These are phyloP conservation scores for Odontomyia ornata DNA, from an alignment of 2,888 invertebrate genomes.

Conservation along the genomic window DNA sequence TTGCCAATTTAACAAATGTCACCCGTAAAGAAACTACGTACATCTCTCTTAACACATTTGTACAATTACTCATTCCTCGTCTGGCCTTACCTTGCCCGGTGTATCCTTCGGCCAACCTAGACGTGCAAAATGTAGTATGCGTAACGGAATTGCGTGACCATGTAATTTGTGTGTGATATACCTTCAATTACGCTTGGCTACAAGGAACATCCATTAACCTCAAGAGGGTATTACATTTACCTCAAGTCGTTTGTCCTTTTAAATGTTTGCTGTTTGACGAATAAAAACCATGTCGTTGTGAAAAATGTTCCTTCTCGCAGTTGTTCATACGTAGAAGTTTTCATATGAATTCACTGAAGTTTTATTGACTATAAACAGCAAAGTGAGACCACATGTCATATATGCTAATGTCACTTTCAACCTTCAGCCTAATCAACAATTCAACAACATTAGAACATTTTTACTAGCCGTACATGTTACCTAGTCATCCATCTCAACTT, in stretches of 20 bases:
- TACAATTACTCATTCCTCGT: not conserved
- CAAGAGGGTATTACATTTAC: constrained; percentile 7
- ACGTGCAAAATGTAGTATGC: not conserved
- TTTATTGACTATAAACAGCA: no score
- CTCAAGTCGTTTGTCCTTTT: not conserved
- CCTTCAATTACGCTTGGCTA: constrained; percentile 26
- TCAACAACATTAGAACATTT: no score
- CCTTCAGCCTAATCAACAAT: no score
- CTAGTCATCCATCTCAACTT: no score
- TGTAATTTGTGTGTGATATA: constrained; percentile 35
- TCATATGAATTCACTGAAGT: no score
- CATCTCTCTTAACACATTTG: not conserved
- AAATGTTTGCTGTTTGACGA: not conserved
- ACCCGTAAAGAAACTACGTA: not conserved
- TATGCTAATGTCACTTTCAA: no score
- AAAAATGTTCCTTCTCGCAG: not conserved
- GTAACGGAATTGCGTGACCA: constrained; percentile 27
- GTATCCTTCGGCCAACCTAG: not conserved
- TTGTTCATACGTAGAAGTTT: no score
- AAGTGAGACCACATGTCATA: no score
- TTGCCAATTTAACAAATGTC: not conserved
- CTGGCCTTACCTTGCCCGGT: no score
- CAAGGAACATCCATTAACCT: constrained; percentile 33
- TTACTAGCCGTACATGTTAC: no score
- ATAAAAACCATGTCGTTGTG: not conserved